These are phyloP conservation scores for Pherbina coryleti DNA, from an alignment of 2,888 invertebrate genomes.

Conservation along the genomic window DNA sequence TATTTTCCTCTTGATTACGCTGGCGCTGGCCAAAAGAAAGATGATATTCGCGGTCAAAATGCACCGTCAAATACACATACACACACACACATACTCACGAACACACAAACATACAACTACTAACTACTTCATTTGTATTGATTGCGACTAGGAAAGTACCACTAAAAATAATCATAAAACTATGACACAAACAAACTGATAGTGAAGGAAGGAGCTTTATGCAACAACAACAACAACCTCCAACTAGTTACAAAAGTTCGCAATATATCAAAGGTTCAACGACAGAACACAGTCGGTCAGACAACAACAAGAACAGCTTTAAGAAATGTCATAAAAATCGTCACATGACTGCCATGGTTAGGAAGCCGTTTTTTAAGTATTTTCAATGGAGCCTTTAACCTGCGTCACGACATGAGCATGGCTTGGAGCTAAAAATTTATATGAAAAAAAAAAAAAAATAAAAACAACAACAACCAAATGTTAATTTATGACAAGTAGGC, in stretches of 20 bases:
- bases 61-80: background rate
- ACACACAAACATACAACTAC: background rate
- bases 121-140: background rate
- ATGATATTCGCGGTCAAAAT: background rate
- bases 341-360: conserved; percentile 10
- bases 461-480: too few species aligned
- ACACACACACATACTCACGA: background rate
- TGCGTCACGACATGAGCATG: too few species aligned
- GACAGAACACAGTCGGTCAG: conserved; percentile 15
- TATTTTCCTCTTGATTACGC: conserved; percentile 22
- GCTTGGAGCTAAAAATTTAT: too few species aligned
- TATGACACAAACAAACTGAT: background rate
- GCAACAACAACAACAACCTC: too few species aligned
- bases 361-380: too few species aligned
- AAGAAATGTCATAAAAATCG: conserved; percentile 38
- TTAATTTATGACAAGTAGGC: too few species aligned
- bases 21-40: background rate
- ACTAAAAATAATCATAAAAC: conserved; percentile 32
- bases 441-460: too few species aligned
- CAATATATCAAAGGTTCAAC: conserved; percentile 35
- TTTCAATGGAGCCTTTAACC: too few species aligned
- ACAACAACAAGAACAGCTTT: background rate
- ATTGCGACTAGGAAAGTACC: conserved; percentile 1
- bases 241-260: conserved; percentile 14
- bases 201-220: background rate